A percentile compares a stretch with the other conserved stretches of the same genome.
Evolutionary conservation across 2,888 invertebrate genomes (phyloP).

Genomic region (Pollenia angustigena): DNA sequence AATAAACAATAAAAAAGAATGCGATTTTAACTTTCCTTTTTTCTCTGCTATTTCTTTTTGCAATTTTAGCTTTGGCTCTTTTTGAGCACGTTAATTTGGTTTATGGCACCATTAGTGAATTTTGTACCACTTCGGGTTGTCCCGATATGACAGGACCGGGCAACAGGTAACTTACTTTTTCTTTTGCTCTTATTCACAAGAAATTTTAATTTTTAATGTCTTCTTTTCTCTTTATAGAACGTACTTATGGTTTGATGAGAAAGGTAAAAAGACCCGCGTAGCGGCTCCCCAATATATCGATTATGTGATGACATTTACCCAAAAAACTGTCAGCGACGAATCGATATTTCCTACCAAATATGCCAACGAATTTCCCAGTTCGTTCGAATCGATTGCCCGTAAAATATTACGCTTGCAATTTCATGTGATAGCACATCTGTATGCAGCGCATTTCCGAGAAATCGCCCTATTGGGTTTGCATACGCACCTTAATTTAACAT

Average conservation of each 20-base stretch:
- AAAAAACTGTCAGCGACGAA: conserved; percentile 98
- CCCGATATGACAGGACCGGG: conserved; percentile 98
- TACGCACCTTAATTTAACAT: conserved; percentile 98
- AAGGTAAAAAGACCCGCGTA: conserved; percentile 98
- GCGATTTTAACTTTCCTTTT: conserved; percentile 46
- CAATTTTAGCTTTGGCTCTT: conserved; percentile 93
- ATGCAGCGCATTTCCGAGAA: conserved; percentile 98
- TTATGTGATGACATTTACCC: conserved; percentile 99
- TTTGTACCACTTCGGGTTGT: conserved; percentile 98
- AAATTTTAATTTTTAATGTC: conserved; percentile 23
- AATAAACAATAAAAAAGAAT: not conserved
- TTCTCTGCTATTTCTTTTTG: conserved; percentile 47
- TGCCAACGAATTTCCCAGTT: conserved; percentile 96
- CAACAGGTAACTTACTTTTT: conserved; percentile 89
- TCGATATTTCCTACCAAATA: conserved; percentile 99
- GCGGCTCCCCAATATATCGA: conserved; percentile 99
- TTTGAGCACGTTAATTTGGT: conserved; percentile 99
- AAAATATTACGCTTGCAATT: conserved; percentile 98
- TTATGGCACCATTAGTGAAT: conserved; percentile 99
- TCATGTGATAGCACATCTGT: conserved; percentile 99
- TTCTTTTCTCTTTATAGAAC: conserved; percentile 86
- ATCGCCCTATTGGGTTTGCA: conserved; percentile 96
- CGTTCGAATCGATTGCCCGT: conserved; percentile 97
- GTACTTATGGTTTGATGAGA: conserved; percentile 99
- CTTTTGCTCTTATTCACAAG: not conserved